Evolutionary conservation across 2,888 invertebrate species (phyloP).

Genomic region (Hypomecis punctinalis): DNA sequence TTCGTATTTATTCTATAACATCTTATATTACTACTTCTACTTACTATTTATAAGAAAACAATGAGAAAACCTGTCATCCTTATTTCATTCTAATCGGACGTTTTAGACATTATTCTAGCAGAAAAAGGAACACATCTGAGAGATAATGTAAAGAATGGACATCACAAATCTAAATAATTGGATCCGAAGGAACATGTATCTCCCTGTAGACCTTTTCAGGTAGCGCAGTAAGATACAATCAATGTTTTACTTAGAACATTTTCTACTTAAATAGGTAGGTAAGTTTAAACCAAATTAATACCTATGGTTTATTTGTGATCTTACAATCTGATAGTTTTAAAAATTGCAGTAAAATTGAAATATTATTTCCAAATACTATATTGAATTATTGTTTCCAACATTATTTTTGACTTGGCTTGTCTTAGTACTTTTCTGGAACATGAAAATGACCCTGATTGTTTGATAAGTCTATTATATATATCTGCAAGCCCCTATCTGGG

Average conservation of each 20-base stretch:
- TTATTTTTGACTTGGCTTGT: too few species aligned
- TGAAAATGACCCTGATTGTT: too few species aligned
- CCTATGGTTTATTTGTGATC: neutral
- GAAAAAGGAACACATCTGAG: slow-evolving; percentile 21
- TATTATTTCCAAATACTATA: too few species aligned
- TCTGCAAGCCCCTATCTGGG: too few species aligned
- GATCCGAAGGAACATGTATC: slow-evolving; percentile 6
- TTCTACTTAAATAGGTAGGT: neutral
- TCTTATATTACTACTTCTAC: too few species aligned
- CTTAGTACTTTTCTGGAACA: too few species aligned
- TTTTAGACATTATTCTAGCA: slow-evolving; percentile 13
- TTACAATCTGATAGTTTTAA: too few species aligned
- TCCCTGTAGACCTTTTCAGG: slow-evolving; percentile 8
- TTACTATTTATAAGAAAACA: neutral
- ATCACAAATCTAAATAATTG: slow-evolving; percentile 40
- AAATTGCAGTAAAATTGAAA: too few species aligned
- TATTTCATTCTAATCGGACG: slow-evolving; percentile 19
- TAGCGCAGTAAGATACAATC: slow-evolving; percentile 12
- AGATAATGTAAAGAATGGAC: slow-evolving; percentile 37
- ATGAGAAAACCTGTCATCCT: neutral
- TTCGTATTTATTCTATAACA: too few species aligned
- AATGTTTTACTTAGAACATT: slow-evolving; percentile 5
- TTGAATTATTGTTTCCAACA: too few species aligned
- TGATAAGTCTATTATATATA: too few species aligned
- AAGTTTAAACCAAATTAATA: neutral